Evolutionary conservation across 2,888 invertebrate genomes (phyloP).

Genomic region (Taphrorychus bicolor): DNA sequence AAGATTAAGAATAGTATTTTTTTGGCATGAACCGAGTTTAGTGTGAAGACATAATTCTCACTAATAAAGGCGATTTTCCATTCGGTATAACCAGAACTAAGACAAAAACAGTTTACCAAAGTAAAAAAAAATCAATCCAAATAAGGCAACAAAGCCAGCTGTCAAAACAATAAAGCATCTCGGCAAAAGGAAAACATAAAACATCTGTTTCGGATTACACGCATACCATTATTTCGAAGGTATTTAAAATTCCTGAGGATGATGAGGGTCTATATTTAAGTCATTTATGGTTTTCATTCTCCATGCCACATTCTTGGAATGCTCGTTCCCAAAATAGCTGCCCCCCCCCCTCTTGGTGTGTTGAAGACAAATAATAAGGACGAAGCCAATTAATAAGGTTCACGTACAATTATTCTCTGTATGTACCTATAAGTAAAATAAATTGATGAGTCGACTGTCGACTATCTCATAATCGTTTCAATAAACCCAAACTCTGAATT

Average conservation of each 20-base stretch:
- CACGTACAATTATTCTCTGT: no score
- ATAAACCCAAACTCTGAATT: conserved; percentile 27
- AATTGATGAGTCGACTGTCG: no score
- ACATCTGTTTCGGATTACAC: conserved; percentile 39
- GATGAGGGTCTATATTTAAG: conserved; percentile 40
- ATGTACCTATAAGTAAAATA: no score
- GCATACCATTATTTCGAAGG: conserved; percentile 37
- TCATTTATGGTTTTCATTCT: conserved; percentile 37
- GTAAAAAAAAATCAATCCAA: not conserved
- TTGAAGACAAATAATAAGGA: no score
- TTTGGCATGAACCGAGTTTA: no score
- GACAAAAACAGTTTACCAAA: no score
- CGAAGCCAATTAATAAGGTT: no score
- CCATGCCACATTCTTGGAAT: conserved; percentile 32
- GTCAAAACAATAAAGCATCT: conserved; percentile 37
- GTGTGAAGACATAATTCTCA: no score
- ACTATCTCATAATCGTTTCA: not conserved
- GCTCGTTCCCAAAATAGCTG: conserved; percentile 26
- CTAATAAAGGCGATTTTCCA: no score
- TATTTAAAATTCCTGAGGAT: conserved; percentile 38
- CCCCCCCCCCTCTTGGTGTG: conserved; percentile 5
- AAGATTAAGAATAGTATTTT: no score
- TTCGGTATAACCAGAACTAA: no score
- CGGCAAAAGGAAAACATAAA: conserved; percentile 28
- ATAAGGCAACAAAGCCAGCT: conserved; percentile 31